Evolutionary conservation across 2,113 vertebrate genomes (phyloP), one percentile per base, ranked within the genome.

Genomic region (Oryzias javanicus): DNA sequence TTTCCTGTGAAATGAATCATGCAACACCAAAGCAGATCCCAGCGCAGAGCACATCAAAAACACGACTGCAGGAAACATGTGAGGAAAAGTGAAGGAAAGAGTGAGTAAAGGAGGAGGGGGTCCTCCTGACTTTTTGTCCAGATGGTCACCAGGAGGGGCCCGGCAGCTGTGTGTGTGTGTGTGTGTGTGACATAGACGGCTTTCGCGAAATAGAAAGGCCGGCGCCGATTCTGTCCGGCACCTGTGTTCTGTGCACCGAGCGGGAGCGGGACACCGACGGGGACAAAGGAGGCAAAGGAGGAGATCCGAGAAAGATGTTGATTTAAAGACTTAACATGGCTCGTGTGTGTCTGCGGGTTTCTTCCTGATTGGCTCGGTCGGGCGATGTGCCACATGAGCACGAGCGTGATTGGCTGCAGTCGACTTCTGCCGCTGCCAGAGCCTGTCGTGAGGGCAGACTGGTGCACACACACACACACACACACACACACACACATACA

Each of bases 131-230:
- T 78, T 59, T 24, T 22, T 42, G 74, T 63, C 79, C 85, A 89
- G 82, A 88, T 89, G 83, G 82, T 86, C 83, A 85, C 71, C 83
- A 84, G 78, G 80, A 85, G 80, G 80, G 69, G 67, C 56, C 77
- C 75, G 67, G 82, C 81, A 85, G 78, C 78, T 86, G 82, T 82
- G 83, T 67, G 63, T 55, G 45, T 54, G n/a, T n/a, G n/a, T n/a
- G n/a, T 61, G 64, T 55, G 45, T 54, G n/a, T 53, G 66, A 42
- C 52, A 63, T n/a, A 60, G 8, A 35, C 8, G 35, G 42, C 46
- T 49, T 46, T 53, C 27, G 58, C 77, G 68, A n/a, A 29, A 45
- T 46, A 41, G 57, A 46, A 61, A 70, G 50, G 56, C 67, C n/a
- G 1, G 54, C 49, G 79, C 70, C 77, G 72, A 74, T 66, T 79